Evolutionary conservation across 2,113 vertebrate genomes (phyloP).

Genomic region (Platysternon megacephalum): DNA sequence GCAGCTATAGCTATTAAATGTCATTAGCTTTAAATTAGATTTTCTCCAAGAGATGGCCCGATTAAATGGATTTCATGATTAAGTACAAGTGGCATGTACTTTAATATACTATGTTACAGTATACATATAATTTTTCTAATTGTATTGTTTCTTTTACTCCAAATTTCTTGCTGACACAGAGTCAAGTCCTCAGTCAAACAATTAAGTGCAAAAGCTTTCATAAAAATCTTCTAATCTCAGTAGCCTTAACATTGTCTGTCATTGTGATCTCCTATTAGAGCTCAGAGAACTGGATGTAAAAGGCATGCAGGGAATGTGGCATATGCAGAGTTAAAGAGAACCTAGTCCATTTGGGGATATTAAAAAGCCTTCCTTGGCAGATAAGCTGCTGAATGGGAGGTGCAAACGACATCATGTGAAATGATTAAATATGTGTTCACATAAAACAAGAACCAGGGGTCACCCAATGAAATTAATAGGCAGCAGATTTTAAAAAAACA

Average conservation of each 20-base stretch:
- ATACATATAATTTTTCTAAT: neutral
- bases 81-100: conserved; percentile 46
- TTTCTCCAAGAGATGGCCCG: conserved; percentile 41
- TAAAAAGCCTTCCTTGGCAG: neutral
- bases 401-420: neutral
- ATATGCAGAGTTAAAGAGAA: neutral
- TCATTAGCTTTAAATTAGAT: conserved; percentile 68
- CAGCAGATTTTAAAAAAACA: neutral
- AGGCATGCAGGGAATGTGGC: neutral
- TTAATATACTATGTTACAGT: conserved; percentile 19
- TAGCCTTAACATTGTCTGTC: neutral
- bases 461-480: neutral
- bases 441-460: neutral
- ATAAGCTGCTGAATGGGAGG: neutral
- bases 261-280: neutral
- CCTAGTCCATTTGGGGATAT: neutral
- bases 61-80: conserved; percentile 60
- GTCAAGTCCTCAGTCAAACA: neutral
- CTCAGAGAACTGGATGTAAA: neutral
- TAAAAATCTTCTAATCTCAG: neutral
- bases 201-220: neutral
- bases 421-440: neutral
- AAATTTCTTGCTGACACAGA: neutral
- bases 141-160: conserved; percentile 23
- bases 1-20: conserved; percentile 57